Evolutionary conservation across 2,797 vertebrate genomes (phyloP).

Genomic region (Hozukius guyotensis): DNA sequence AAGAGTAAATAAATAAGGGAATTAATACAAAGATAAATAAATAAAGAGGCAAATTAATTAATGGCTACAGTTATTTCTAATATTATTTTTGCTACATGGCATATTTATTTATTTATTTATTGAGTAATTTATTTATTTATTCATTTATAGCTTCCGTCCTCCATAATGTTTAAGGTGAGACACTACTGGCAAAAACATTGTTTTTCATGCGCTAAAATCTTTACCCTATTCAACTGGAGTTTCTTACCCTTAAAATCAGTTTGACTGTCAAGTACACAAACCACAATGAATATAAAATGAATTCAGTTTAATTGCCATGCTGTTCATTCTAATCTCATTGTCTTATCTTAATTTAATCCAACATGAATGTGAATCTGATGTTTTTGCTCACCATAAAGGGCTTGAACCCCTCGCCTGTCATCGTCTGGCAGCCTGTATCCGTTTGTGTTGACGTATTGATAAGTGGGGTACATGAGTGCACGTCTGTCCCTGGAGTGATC

Average conservation of each 20-base stretch:
- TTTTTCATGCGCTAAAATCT: no score
- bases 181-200: no score
- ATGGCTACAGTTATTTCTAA: no score
- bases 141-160: no score
- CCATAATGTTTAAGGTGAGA: no score
- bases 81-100: no score
- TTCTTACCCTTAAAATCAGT: not conserved
- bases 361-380: not conserved
- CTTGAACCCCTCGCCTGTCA: conserved; percentile 88
- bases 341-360: not conserved
- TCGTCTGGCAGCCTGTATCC: conserved; percentile 86
- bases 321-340: not conserved
- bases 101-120: no score
- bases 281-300: not conserved
- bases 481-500: conserved; percentile 87
- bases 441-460: conserved; percentile 83
- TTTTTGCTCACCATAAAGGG: conserved; percentile 85
- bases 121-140: no score
- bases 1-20: no score
- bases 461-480: conserved; percentile 93
- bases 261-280: not conserved
- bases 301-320: not conserved
- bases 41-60: no score
- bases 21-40: no score
- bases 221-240: no score